Conservation (phyloP, 2,888 invertebrate genomes). For the Aethes cnicana region DNA sequence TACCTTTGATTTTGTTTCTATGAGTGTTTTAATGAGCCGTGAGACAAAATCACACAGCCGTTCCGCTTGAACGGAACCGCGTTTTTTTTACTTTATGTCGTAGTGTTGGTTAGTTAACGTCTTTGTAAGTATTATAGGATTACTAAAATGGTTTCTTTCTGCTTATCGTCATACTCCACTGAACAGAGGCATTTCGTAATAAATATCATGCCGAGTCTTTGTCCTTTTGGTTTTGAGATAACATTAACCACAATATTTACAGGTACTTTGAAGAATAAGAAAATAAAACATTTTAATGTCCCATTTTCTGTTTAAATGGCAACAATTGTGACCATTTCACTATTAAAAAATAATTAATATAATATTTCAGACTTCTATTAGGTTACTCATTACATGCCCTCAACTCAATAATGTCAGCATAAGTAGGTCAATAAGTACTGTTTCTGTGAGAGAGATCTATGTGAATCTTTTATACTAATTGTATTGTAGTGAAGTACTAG, state of each 20-base stretch:
- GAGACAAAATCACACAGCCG: conserved; percentile 56
- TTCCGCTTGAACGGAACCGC: conserved; percentile 57
- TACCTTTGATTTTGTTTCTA: conserved; percentile 61
- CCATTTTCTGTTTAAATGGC: neutral
- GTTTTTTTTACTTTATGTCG: conserved; percentile 34
- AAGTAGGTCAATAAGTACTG: conserved; percentile 11
- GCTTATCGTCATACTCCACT: conserved; percentile 40
- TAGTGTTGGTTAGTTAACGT: conserved; percentile 28
- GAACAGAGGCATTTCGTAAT: conserved; percentile 39
- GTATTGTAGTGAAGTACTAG: no score
- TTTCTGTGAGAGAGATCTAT: neutral
- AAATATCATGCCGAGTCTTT: conserved; percentile 27
- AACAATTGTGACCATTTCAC: neutral
- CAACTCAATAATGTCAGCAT: neutral
- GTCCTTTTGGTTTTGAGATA: neutral
- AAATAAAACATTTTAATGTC: no score
- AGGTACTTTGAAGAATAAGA: no score
- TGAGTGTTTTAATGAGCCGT: conserved; percentile 58
- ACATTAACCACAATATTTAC: neutral
- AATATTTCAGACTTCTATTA: no score
- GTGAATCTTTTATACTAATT: neutral
- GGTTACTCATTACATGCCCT: neutral
- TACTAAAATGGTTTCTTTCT: conserved; percentile 20
- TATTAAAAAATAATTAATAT: no score
- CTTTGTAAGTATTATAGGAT: conserved; percentile 21